A percentile compares a stretch with the other conserved stretches of the same genome.
These are phyloP conservation scores for Periphyllus acericola DNA, from an alignment of 2,888 invertebrate species.

Conservation along the genomic window DNA sequence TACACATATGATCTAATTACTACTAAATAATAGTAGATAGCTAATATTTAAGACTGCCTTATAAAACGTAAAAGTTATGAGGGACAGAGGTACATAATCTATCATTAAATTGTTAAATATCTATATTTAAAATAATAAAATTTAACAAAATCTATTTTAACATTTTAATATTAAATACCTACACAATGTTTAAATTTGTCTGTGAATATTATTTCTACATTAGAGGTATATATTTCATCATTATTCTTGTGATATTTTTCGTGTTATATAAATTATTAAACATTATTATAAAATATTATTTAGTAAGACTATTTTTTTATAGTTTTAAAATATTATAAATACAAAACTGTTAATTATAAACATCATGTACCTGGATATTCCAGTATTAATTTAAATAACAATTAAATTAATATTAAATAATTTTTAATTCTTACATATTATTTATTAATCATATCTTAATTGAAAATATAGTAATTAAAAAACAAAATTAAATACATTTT, in stretches of 20 bases:
- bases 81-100: neutral
- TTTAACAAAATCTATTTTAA: constrained; percentile 1
- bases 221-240: neutral
- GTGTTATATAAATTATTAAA: neutral
- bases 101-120: neutral
- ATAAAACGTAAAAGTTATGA: constrained; percentile 4
- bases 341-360: neutral
- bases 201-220: constrained; percentile 21
- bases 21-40: neutral
- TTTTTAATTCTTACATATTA: neutral
- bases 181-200: neutral
- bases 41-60: constrained; percentile 29
- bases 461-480: neutral
- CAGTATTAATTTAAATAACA: constrained; percentile 19
- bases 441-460: neutral
- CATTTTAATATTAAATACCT: neutral
- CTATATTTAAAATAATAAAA: neutral
- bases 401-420: constrained; percentile 15
- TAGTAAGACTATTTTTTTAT: constrained; percentile 11
- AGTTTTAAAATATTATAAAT: constrained; percentile 30
- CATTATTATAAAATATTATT: constrained; percentile 3
- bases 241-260: constrained; percentile 9
- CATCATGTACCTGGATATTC: constrained; percentile 24
- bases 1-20: neutral
- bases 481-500: neutral